These are phyloP conservation scores for Fragum sueziense DNA, from an alignment of 2,888 invertebrate species.

Conservation along the genomic window DNA sequence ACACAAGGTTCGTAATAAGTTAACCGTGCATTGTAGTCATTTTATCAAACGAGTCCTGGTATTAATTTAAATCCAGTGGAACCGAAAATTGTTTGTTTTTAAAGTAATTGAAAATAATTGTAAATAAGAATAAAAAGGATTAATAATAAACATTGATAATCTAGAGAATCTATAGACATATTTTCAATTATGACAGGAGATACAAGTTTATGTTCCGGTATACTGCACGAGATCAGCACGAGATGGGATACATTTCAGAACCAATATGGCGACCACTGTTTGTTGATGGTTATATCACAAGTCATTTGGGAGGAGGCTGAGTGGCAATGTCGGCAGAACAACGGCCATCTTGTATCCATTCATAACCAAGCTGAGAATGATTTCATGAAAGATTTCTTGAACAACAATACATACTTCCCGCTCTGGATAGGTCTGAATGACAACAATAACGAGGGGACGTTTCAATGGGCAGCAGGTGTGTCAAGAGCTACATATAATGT, in stretches of 20 bases:
- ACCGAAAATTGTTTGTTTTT: too few relatives aligned
- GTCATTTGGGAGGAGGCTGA: slow-evolving; percentile 21
- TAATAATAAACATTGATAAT: too few relatives aligned
- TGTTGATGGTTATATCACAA: neutral
- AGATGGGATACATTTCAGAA: neutral
- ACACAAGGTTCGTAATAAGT: too few relatives aligned
- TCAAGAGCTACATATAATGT: too few relatives aligned
- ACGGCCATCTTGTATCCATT: slow-evolving; percentile 6
- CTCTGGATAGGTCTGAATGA: slow-evolving; percentile 8
- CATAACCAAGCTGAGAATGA: neutral
- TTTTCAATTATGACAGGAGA: too few relatives aligned
- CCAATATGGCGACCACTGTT: slow-evolving; percentile 2
- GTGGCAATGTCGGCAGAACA: neutral
- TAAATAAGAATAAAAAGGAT: too few relatives aligned
- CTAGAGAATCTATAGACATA: too few relatives aligned
- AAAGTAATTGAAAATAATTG: too few relatives aligned
- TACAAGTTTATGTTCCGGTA: neutral
- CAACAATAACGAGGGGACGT: neutral
- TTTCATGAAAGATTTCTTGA: neutral
- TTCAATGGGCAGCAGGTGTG: slow-evolving; percentile 9
- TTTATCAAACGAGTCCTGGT: too few relatives aligned
- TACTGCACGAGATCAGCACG: neutral
- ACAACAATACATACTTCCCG: slow-evolving; percentile 8
- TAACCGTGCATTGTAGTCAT: too few relatives aligned
- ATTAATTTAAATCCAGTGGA: too few relatives aligned